These are phyloP conservation scores for Diadegma fenestrale DNA, from an alignment of 2,888 invertebrate genomes.

Conservation along the genomic window DNA sequence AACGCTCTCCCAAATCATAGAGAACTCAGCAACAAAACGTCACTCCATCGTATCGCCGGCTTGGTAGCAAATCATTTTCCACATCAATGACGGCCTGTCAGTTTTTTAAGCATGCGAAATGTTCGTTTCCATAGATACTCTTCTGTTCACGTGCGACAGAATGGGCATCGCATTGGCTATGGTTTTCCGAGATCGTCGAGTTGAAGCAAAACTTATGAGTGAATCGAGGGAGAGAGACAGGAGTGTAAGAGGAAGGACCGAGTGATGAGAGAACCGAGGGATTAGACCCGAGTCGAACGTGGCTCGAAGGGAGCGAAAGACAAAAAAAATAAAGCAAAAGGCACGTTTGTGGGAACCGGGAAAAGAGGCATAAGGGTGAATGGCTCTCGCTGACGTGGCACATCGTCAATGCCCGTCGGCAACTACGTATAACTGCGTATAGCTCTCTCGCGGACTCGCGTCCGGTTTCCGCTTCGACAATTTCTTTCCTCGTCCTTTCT, in stretches of 20 bases:
- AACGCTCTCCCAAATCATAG: constrained; percentile 33
- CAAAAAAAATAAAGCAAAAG: constrained; percentile 35
- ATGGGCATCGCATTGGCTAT: constrained; percentile 49
- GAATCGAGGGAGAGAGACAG: constrained; percentile 3
- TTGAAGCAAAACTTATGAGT: constrained; percentile 50
- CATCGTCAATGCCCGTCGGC: constrained; percentile 74
- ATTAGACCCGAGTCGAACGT: constrained; percentile 26
- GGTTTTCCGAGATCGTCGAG: constrained; percentile 47
- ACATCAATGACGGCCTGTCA: constrained; percentile 39
- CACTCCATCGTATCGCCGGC: constrained; percentile 31
- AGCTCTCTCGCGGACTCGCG: constrained; percentile 73
- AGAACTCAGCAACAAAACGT: neutral
- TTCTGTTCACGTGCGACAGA: constrained; percentile 58
- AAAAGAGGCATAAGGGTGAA: constrained; percentile 69
- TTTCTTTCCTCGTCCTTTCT: constrained; percentile 62
- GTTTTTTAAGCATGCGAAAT: constrained; percentile 29
- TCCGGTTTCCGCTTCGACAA: constrained; percentile 81
- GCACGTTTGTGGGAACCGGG: constrained; percentile 66
- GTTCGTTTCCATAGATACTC: constrained; percentile 51
- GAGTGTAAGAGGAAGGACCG: constrained; percentile 21
- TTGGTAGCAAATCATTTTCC: constrained; percentile 65
- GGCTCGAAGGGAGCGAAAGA: constrained; percentile 42
- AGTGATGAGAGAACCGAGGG: constrained; percentile 56
- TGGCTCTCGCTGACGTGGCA: constrained; percentile 81
- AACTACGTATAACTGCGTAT: constrained; percentile 66